Percentiles rank a stretch among this genome's conserved stretches.
Evolutionary conservation across 2,797 vertebrate genomes (phyloP).

Genomic region (Tokudaia tokunoshimensis): DNA sequence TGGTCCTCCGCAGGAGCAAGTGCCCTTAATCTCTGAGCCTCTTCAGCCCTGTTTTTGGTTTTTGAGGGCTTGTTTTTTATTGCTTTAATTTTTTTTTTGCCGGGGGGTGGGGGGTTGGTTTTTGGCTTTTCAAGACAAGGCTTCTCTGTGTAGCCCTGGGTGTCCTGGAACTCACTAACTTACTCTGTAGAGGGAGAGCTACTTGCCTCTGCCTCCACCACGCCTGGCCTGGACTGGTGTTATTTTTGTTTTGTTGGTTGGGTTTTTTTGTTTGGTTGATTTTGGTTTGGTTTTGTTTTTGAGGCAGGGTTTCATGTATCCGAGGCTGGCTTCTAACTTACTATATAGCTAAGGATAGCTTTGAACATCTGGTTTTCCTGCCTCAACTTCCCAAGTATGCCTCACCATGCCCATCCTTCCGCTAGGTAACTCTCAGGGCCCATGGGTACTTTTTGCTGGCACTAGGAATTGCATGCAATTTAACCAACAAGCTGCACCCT

Average conservation of each 20-base stretch:
- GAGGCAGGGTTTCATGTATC: background rate
- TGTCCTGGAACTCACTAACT: background rate
- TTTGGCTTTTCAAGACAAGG: background rate
- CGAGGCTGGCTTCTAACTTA: background rate
- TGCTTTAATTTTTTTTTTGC: background rate
- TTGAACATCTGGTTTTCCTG: background rate
- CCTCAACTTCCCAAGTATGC: background rate
- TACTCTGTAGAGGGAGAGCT: background rate
- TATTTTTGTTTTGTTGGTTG: background rate
- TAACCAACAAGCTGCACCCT: background rate
- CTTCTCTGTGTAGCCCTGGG: background rate
- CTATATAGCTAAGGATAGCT: background rate
- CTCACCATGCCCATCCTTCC: background rate
- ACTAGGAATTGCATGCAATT: background rate
- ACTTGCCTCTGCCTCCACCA: background rate
- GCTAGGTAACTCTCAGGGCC: background rate
- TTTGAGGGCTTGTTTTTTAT: background rate
- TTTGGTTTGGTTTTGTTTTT: background rate
- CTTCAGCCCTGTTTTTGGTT: background rate
- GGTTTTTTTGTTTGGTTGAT: background rate
- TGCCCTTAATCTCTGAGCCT: background rate
- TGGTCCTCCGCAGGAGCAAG: background rate
- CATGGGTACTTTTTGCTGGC: background rate
- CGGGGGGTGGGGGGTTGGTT: too few relatives aligned
- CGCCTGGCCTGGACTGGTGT: background rate